Conservation (phyloP, 2,113 vertebrate genomes). For the Nanorana parkeri region DNA sequence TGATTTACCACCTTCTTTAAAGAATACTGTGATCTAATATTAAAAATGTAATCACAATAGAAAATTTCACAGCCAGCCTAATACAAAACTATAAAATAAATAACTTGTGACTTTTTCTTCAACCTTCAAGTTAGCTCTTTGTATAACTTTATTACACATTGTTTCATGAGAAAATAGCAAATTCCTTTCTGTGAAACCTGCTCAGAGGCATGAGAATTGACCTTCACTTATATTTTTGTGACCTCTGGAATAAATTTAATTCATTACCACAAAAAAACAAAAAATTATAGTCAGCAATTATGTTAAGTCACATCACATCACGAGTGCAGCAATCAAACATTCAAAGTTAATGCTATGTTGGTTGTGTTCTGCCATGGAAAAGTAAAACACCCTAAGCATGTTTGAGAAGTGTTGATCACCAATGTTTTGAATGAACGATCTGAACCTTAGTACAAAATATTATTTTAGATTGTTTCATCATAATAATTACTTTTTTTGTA, state of each 20-base stretch:
- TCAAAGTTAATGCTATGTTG: conserved; percentile 48
- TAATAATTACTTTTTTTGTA: too few species aligned
- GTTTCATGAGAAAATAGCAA: conserved; percentile 49
- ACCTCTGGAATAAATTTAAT: conserved; percentile 54
- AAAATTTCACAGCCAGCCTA: conserved; percentile 18
- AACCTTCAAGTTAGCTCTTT: conserved; percentile 42
- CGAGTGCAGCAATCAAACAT: conserved; percentile 47
- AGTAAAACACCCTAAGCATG: conserved; percentile 21
- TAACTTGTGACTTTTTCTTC: conserved; percentile 28
- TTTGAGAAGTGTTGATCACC: conserved; percentile 11
- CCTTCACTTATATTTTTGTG: conserved; percentile 48
- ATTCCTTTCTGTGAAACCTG: conserved; percentile 37
- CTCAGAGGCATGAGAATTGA: conserved; percentile 44
- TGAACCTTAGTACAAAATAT: neutral
- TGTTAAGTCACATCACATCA: conserved; percentile 52
- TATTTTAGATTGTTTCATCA: neutral
- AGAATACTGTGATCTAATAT: too few species aligned
- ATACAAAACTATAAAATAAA: conserved; percentile 28
- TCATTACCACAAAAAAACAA: conserved; percentile 45
- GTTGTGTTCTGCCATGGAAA: conserved; percentile 33
- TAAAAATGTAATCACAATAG: too few species aligned
- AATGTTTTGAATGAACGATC: neutral
- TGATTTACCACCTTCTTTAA: too few species aligned
- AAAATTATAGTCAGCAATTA: conserved; percentile 54
- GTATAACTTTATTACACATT: conserved; percentile 36